These are phyloP conservation scores for Aix galericulata DNA, from an alignment of 2,113 vertebrate genomes.

Conservation along the genomic window DNA sequence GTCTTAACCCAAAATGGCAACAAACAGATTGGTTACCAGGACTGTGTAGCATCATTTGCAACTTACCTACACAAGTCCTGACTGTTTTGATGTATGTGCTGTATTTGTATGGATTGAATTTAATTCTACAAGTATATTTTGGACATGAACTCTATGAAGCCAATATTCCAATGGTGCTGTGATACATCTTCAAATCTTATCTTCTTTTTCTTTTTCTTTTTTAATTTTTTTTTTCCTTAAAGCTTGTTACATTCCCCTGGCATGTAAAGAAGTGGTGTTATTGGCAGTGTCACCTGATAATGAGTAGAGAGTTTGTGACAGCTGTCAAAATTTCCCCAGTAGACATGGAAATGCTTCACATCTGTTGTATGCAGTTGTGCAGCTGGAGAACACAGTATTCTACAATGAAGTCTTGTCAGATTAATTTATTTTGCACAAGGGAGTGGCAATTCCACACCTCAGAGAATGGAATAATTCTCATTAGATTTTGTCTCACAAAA, in stretches of 20 bases:
- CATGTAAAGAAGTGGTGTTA: not conserved
- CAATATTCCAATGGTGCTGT: not conserved
- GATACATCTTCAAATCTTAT: not conserved
- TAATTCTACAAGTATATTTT: not conserved
- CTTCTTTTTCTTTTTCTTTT: not conserved
- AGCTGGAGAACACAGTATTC: not conserved
- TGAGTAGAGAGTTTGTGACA: not conserved
- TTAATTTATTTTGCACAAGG: not conserved
- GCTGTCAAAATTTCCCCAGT: not conserved
- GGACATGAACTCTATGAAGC: not conserved
- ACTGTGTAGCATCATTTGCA: not conserved
- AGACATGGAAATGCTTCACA: not conserved
- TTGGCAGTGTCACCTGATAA: not conserved
- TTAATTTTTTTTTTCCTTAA: not conserved
- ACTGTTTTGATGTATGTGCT: not conserved
- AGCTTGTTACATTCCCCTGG: not conserved
- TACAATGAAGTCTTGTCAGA: not conserved
- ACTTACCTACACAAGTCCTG: not conserved
- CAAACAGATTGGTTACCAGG: not conserved
- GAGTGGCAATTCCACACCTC: not conserved
- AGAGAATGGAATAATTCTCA: not conserved
- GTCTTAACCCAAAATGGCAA: not conserved
- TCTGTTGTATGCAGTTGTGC: not conserved
- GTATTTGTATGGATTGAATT: not conserved
- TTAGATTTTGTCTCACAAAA: not conserved